These are phyloP conservation scores for Abrostola triplasia DNA, from an alignment of 2,888 invertebrate species.

Conservation along the genomic window DNA sequence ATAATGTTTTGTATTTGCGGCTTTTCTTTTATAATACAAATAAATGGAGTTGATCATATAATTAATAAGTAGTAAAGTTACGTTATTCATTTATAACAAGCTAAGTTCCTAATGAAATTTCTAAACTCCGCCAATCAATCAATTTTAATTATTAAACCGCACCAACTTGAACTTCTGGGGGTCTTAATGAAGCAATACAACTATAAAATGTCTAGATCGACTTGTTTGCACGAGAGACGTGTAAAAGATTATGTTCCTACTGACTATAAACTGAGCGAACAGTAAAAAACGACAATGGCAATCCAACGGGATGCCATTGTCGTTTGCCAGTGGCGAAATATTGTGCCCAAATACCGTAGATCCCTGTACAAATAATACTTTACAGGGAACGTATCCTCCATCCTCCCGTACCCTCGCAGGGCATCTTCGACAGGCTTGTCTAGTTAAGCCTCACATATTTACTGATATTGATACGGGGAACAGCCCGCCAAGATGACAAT, in stretches of 20 bases:
- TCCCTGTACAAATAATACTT: slow-evolving; percentile 57
- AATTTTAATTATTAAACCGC: slow-evolving; percentile 54
- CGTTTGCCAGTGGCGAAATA: slow-evolving; percentile 39
- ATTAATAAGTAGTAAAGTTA: slow-evolving; percentile 42
- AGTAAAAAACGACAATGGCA: slow-evolving; percentile 45
- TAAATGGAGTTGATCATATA: slow-evolving; percentile 27
- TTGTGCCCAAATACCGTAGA: slow-evolving; percentile 45
- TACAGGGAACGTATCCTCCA: slow-evolving; percentile 46
- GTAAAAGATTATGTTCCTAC: slow-evolving; percentile 43
- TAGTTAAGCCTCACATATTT: slow-evolving; percentile 71
- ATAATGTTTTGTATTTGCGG: slow-evolving; percentile 32
- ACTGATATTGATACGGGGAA: slow-evolving; percentile 77
- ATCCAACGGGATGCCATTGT: too few relatives aligned
- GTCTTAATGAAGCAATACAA: slow-evolving; percentile 43
- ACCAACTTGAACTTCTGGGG: slow-evolving; percentile 35
- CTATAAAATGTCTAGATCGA: slow-evolving; percentile 39
- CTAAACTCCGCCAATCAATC: slow-evolving; percentile 51
- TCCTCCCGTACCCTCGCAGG: slow-evolving; percentile 54
- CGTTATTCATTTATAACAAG: slow-evolving; percentile 36
- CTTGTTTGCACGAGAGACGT: slow-evolving; percentile 30
- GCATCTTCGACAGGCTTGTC: slow-evolving; percentile 61
- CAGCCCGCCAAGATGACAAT: slow-evolving; percentile 72
- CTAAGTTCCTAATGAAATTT: slow-evolving; percentile 42
- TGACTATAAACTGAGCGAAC: slow-evolving; percentile 40
- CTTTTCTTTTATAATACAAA: slow-evolving; percentile 29